Conservation (phyloP, 2,888 invertebrate genomes). For the Caradrina clavipalpis region DNA sequence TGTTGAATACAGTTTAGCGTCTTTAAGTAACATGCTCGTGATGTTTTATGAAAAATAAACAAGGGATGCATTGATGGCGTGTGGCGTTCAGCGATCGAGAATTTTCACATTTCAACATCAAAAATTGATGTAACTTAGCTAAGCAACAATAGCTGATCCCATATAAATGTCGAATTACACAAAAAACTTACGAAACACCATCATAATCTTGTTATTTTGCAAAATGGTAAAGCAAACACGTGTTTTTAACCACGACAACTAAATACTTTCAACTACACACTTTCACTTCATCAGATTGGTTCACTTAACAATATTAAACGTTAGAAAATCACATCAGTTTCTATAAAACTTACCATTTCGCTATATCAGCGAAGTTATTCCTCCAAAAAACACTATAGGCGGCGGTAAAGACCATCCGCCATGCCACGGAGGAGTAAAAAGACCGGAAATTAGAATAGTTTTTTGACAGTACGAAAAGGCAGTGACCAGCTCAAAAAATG, state of each 20-base stretch:
- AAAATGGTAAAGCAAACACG: slow-evolving; percentile 66
- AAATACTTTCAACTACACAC: slow-evolving; percentile 60
- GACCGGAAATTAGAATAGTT: slow-evolving; percentile 83
- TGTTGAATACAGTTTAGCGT: not conserved
- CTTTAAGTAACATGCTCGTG: not conserved
- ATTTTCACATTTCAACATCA: not conserved
- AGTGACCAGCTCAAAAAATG: slow-evolving; percentile 77
- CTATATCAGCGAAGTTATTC: slow-evolving; percentile 86
- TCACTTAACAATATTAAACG: slow-evolving; percentile 61
- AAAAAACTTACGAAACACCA: slow-evolving; percentile 54
- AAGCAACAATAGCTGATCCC: not conserved
- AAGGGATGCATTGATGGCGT: slow-evolving; percentile 39
- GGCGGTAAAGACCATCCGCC: slow-evolving; percentile 89
- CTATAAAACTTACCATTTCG: slow-evolving; percentile 87
- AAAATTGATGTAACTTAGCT: not conserved
- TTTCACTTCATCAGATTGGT: slow-evolving; percentile 70
- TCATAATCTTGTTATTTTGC: slow-evolving; percentile 33
- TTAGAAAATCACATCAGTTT: slow-evolving; percentile 64
- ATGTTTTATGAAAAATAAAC: slow-evolving; percentile 44
- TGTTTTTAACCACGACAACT: slow-evolving; percentile 63
- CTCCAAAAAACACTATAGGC: slow-evolving; percentile 86
- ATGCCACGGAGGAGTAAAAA: slow-evolving; percentile 91
- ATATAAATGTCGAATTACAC: slow-evolving; percentile 23
- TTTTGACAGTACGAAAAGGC: slow-evolving; percentile 78
- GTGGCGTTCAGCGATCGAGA: not conserved